Evolutionary conservation across 1,140 invertebrate species (phyloP), one percentile per base, ranked within the genome.

Genomic region (Pinna nobilis): DNA sequence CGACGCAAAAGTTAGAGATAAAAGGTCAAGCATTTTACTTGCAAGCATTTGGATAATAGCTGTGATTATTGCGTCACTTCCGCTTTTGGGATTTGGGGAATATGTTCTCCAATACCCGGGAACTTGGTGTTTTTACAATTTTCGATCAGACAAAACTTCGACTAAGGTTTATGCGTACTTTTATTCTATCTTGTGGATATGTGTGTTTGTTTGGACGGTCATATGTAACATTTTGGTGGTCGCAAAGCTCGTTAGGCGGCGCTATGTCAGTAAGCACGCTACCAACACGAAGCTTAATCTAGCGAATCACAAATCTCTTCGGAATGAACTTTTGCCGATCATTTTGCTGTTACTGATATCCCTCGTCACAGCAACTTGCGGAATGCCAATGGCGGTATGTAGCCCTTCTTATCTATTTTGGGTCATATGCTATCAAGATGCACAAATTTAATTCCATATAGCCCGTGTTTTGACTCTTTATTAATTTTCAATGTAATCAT

Each of bases 51-150:
- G 57, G 37, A 33, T 39, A 15, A 39, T 67, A 28, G 55, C 59
- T 25, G 23, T 49, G 23, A 11, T 63, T 15, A 28, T 74, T 13
- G 57, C 64, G 18, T 20, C 61, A 11, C 37, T 39, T 9, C 72
- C 72, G 11, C 33, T 74, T 15, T 25, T 74, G 6, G 72, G 72
- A 3, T 63, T 74, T 11, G 66, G 66, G 1, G 64, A 53, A 3
- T 67, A 74, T 33, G 53, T 61, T n/a, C 18, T 63, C 4, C 72
- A 74, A 44, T 74, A 67, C 39, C 72, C 72, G 7, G 53, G 65
- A 37, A 68, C 72, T 25, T 74, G 72, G 72, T 74, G 72, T 35
- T 74, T 74, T 25, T 74, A 67, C 44, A 60, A 74, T 63, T 55
- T 68, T 7, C 49, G 55, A 65, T 47, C 65, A 6, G 60, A 44